These are phyloP conservation scores for Acanthurus leucopareius DNA, from an alignment of 2,797 vertebrate species.

Conservation along the genomic window DNA sequence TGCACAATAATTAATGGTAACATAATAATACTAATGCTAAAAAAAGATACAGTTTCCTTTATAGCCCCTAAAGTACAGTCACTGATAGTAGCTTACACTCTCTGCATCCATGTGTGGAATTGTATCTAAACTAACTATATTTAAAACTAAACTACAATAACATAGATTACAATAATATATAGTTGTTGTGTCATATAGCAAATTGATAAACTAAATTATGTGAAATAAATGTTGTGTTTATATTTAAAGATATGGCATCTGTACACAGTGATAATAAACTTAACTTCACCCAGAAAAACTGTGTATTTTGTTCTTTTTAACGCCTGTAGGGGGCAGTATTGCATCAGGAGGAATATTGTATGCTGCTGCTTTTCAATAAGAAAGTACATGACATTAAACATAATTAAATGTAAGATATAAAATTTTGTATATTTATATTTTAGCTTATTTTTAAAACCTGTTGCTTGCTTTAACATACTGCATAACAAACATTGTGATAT, in stretches of 20 bases:
- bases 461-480: neutral
- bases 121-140: conserved; percentile 24
- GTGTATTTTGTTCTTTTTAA: neutral
- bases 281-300: conserved; percentile 21
- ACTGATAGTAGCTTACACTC: conserved; percentile 1
- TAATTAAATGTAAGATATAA: neutral
- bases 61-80: conserved; percentile 40
- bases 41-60: neutral
- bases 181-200: conserved; percentile 20
- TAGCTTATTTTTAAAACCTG: neutral
- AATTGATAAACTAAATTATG: conserved; percentile 20
- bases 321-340: conserved; percentile 60
- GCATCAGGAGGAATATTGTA: neutral
- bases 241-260: neutral
- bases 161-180: conserved; percentile 1
- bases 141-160: conserved; percentile 20
- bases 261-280: conserved; percentile 52
- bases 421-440: neutral
- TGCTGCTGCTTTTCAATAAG: neutral
- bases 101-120: conserved; percentile 26
- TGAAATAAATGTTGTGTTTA: conserved; percentile 29
- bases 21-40: neutral
- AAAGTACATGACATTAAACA: neutral
- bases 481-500: neutral
- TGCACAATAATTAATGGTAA: no score